Base-by-base conservation (phyloP, 2,888 invertebrate genomes). In the Listrodromus nycthemerus region DNA sequence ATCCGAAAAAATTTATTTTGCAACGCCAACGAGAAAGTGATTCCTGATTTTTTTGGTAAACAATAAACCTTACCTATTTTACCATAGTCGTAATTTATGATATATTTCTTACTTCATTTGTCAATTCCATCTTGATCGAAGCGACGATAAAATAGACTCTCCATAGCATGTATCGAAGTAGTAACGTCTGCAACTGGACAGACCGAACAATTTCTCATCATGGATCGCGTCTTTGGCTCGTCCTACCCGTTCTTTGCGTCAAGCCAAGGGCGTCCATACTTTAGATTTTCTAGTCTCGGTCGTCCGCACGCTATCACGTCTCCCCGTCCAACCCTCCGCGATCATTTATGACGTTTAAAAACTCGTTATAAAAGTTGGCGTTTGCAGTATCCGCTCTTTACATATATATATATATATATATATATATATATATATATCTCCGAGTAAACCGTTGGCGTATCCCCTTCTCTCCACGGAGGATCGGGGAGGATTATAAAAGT, bases 281-380 rank as follows among this genome's bases (percentile, higher is more conserved):
- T 48, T 73, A 52, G 66, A 74, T 74, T 61, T 41, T 48, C 24
- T 71, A 27, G 58, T 37, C 67, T 73, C 45, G 30, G 66, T 66
- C 66, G 65, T 75, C 78, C 37, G 67, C 61, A 30, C 63, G 67
- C 71, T 77, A 69, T 82, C 63, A 63, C 50, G 70, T 48, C 69
- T 33, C 69, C 48, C 55, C 71, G 58, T 66, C 70, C 78, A 30
- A 82, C 67, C 65, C 65, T 73, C 84, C 86, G 81, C 82, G 88
- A 91, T 91, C 91, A 92, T 92, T 92, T 91, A 92, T 91, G 92
- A 91, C 91, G 90, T 92, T 92, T 91, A 92, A 91, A 91, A 92
- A 92, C 92, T 92, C 91, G 91, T 92, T 92, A 92, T 80, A 92
- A 92, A 92, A 91, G 89, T 92, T 90, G 87, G 83, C 84, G 83